Percentiles rank a stretch among this genome's conserved stretches.
Evolutionary conservation across 2,797 vertebrate species (phyloP).

Genomic region (Toxotes lorentzi): DNA sequence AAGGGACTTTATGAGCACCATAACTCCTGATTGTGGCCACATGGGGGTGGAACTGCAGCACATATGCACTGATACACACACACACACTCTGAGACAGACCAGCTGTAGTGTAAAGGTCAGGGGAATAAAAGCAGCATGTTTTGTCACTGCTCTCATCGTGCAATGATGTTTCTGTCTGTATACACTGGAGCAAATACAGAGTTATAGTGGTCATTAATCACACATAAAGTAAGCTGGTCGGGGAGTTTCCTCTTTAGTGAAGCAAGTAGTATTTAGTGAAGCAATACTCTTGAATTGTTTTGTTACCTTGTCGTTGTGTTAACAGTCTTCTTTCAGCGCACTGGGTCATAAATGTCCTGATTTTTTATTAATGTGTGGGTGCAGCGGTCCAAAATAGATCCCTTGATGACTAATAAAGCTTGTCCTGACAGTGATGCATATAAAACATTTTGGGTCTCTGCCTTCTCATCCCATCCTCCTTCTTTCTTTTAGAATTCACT

Average conservation of each 20-base stretch:
- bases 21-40: slow-evolving; percentile 63
- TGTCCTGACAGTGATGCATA: slow-evolving; percentile 28
- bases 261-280: not conserved
- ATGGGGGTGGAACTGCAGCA: slow-evolving; percentile 56
- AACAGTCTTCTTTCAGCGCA: slow-evolving; percentile 23
- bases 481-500: slow-evolving; percentile 17
- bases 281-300: slow-evolving; percentile 2
- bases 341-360: slow-evolving; percentile 19
- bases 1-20: slow-evolving; percentile 60
- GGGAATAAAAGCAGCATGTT: slow-evolving; percentile 34
- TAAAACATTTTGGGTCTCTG: slow-evolving; percentile 28
- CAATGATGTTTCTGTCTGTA: slow-evolving; percentile 39
- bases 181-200: slow-evolving; percentile 17
- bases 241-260: slow-evolving; percentile 17
- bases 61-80: slow-evolving; percentile 5
- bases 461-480: slow-evolving; percentile 10
- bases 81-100: slow-evolving; percentile 25
- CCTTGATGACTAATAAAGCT: slow-evolving; percentile 53
- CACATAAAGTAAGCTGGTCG: slow-evolving; percentile 13
- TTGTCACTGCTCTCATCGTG: slow-evolving; percentile 33
- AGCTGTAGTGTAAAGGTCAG: slow-evolving; percentile 66
- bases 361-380: slow-evolving; percentile 18
- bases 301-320: slow-evolving; percentile 1
- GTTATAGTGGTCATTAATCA: slow-evolving; percentile 48
- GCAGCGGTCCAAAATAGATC: slow-evolving; percentile 39